Evolutionary conservation across 2,797 vertebrate species (phyloP), one percentile per base, ranked within the genome.

Genomic region (Danio jaintianensis): DNA sequence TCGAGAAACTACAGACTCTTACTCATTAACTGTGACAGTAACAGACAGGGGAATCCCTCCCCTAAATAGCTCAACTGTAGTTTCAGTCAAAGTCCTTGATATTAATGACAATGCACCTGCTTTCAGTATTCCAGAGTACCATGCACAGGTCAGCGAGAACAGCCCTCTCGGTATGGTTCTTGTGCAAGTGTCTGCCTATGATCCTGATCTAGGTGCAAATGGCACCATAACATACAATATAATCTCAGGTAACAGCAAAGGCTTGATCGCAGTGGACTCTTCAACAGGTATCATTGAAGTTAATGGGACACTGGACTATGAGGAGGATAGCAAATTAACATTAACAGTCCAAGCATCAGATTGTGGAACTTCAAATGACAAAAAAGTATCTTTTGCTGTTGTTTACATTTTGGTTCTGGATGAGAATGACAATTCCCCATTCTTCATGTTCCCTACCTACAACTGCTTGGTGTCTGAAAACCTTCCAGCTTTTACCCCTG

Each of bases 401-500:
- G 88, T 98, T 73, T 89, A 88, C 22, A 62, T 99, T 69, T 90
- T 70, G 0, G 64, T 99, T 67, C 86, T 97, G 61, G 97, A 99
- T 80, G 96, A 96, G 70, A 98, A 99, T n/a, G 97, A 99, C 86
- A 95, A 97, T 42, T 84, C 89, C 10, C 97, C 97, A 0, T 92
- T 93, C 81, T 99, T 99, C 82, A 82, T 93, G 85, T 95, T 96
- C 82, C 90, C 96, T 0, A 92, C 83, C 22, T 43, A 96, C 20
- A 95, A 90, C 83, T 98, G 97, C 61, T 85, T 77, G 0, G 88
- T 97, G 63, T 85, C 86, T 82, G 97, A 99, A 92, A 97, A 98
- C 84, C 88, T 95, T 16, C 95, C 96, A 0, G 85, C 89, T 0
- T 96, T 94, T 86, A 95, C 96, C 66, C 93, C 89, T 4, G 77